phyloP scores from a whole-genome alignment of 2,888 invertebrate species.

The Drosophila cracens region DNA sequence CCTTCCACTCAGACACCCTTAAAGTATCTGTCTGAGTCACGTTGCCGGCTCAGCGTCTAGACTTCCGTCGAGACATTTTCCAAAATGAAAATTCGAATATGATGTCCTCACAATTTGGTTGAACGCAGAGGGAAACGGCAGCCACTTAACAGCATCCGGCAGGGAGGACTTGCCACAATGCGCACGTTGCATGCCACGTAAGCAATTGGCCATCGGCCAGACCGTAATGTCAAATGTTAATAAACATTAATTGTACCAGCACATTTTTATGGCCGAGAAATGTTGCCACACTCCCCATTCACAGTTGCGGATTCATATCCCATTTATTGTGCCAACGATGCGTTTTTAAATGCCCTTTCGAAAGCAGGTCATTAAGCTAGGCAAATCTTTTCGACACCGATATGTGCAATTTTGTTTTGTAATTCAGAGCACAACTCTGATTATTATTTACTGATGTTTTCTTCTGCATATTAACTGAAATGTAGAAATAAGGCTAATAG shows the following conservation, averaged over 20 bases:
- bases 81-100: constrained; percentile 58
- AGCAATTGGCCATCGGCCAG: constrained; percentile 54
- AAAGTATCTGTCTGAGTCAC: constrained; percentile 43
- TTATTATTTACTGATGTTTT: background rate
- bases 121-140: constrained; percentile 14
- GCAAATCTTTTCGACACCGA: background rate
- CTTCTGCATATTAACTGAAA: background rate
- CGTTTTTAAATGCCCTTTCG: constrained; percentile 14
- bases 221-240: constrained; percentile 61
- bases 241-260: constrained; percentile 76
- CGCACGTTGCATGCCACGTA: constrained; percentile 41
- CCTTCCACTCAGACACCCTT: constrained; percentile 5
- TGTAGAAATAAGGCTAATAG: background rate
- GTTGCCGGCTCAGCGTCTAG: constrained; percentile 63
- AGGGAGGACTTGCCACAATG: constrained; percentile 3
- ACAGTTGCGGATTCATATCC: constrained; percentile 13
- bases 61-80: constrained; percentile 71
- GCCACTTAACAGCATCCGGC: constrained; percentile 74
- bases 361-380: background rate
- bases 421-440: background rate
- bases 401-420: background rate
- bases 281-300: constrained; percentile 25
- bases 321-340: constrained; percentile 24
- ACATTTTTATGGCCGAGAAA: constrained; percentile 47
- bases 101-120: constrained; percentile 40